Evolutionary conservation across 2,888 invertebrate genomes (phyloP).

Genomic region (Galeruca laticollis): DNA sequence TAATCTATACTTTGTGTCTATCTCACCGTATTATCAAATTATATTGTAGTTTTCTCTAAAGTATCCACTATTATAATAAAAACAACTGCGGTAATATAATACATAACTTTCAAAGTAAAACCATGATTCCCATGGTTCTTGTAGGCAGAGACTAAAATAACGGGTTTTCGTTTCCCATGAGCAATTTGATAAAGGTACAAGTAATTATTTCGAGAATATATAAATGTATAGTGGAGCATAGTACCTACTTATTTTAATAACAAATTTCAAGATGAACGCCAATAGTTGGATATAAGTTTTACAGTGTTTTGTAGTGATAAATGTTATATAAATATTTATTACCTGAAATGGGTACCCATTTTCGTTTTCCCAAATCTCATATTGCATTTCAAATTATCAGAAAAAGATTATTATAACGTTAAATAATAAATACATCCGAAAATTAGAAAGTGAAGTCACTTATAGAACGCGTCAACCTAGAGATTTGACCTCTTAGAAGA

Average conservation of each 20-base stretch:
- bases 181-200: background rate
- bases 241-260: background rate
- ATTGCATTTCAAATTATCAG: no score
- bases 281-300: background rate
- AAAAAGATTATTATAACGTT: no score
- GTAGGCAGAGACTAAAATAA: background rate
- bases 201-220: background rate
- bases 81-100: background rate
- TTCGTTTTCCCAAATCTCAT: no score
- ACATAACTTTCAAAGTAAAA: background rate
- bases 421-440: no score
- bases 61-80: background rate
- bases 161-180: background rate
- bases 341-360: no score
- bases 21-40: background rate
- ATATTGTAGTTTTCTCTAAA: background rate
- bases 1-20: background rate
- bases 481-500: no score
- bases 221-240: constrained; percentile 3
- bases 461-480: no score
- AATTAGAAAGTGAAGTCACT: no score
- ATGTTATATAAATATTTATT: no score
- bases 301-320: no score
- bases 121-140: background rate
- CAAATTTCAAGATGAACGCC: background rate